Base-by-base conservation (phyloP, 2,888 invertebrate genomes). In the Aleiodes alternator region DNA sequence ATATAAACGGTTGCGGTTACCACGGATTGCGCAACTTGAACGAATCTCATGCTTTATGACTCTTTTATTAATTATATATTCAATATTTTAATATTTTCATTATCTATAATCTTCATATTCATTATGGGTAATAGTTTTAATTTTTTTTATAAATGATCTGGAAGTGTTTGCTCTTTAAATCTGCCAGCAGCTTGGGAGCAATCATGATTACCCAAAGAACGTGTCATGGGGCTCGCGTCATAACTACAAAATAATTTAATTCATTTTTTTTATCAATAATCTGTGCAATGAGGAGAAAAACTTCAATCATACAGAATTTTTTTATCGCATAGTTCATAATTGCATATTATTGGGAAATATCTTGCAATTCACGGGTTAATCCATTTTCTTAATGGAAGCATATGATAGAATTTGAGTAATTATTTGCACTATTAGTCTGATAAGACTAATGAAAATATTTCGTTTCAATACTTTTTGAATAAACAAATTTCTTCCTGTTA, bases 21-120 rank as follows among this genome's bases (percentile, higher is more conserved):
- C 78, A 70, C 78, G 80, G 86, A 88, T 89, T 89, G 89, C 89
- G 89, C 89, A 89, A 89, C 85, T 84, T 76, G 69, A 50, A 72
- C 75, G 73, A 34, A 38, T 50, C 38, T 68, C 75, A 59, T 72
- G 77, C 78, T 79, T 76, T 34, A 5, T n/a, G 7, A 31, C 7
- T 56, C 59, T 14, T 69, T 12, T 48, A 31, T 48, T n/a, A 56
- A 43, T 51, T 31, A 12, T 56, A 43, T 34, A 11, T 38, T 11
- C 14, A 23, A 12, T 29, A 48, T 56, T 38, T 4, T 7, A 38
- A 23, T 50, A 61, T 8, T 59, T 31, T 4, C 3, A 70, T 43
- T 11, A 3, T 43, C 43, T 9, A 8, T 9, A 43, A 43, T 43
- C 11, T 9, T 43, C 9, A 43, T 43, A 8, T 9, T 59, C n/a